These are phyloP conservation scores for Acronicta alni DNA, from an alignment of 2,888 invertebrate genomes.

Conservation along the genomic window DNA sequence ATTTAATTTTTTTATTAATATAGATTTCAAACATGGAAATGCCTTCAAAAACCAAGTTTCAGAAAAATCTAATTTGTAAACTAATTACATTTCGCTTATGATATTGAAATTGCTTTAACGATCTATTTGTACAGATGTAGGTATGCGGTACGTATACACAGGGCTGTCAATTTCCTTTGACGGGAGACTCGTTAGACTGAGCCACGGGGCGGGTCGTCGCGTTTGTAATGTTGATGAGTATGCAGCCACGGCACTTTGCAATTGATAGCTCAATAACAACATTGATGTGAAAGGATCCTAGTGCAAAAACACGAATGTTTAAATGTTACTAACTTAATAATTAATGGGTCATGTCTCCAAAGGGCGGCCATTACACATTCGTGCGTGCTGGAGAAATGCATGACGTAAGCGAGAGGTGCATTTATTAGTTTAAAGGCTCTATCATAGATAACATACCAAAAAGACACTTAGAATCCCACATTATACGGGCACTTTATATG, in stretches of 20 bases:
- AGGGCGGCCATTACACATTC: slow-evolving; percentile 1
- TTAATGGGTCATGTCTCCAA: slow-evolving; percentile 15
- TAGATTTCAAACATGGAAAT: slow-evolving; percentile 6
- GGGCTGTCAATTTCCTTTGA: slow-evolving; percentile 44
- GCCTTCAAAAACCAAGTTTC: slow-evolving; percentile 18
- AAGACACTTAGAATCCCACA: slow-evolving; percentile 9
- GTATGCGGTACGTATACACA: slow-evolving; percentile 19
- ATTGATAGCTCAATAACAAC: slow-evolving; percentile 35
- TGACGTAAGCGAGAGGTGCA: slow-evolving; percentile 13
- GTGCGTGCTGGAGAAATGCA: slow-evolving; percentile 4
- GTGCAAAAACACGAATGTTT: slow-evolving; percentile 26
- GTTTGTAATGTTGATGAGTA: slow-evolving; percentile 47
- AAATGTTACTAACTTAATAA: slow-evolving; percentile 12
- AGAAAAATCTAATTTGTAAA: slow-evolving; percentile 24
- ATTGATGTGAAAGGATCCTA: slow-evolving; percentile 16
- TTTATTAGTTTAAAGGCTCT: slow-evolving; percentile 27
- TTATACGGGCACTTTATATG: slow-evolving; percentile 5
- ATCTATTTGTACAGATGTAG: slow-evolving; percentile 21
- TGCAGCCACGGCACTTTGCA: slow-evolving; percentile 41
- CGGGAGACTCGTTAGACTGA: slow-evolving; percentile 33
- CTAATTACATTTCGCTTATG: slow-evolving; percentile 27
- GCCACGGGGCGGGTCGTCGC: slow-evolving; percentile 19
- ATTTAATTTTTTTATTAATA: no score
- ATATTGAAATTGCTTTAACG: slow-evolving; percentile 26
- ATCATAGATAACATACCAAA: slow-evolving; percentile 34